These are phyloP conservation scores for Campopleginae sp. DNA, from an alignment of 2,888 invertebrate genomes.

Conservation along the genomic window DNA sequence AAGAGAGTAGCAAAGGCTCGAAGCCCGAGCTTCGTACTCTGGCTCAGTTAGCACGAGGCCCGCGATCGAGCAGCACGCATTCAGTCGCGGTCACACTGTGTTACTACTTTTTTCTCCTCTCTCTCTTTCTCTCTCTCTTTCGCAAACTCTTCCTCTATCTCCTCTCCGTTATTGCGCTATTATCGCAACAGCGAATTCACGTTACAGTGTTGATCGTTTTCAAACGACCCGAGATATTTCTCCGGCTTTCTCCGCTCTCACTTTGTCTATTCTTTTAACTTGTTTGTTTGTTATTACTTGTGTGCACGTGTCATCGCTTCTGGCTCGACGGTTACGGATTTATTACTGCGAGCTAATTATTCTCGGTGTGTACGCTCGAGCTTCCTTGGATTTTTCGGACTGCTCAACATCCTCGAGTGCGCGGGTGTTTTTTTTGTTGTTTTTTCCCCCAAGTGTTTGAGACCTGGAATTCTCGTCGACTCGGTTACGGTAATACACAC, in stretches of 20 bases:
- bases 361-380: not conserved
- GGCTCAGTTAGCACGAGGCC: constrained; percentile 82
- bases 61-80: constrained; percentile 79
- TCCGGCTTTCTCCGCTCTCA: not conserved
- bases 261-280: not conserved
- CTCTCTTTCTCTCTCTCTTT: constrained; percentile 22
- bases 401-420: not conserved
- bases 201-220: constrained; percentile 1
- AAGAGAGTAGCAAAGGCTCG: constrained; percentile 66
- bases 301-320: constrained; percentile 43
- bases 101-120: constrained; percentile 27
- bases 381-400: constrained; percentile 8
- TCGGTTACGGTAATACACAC: constrained; percentile 36
- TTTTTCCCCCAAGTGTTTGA: not conserved
- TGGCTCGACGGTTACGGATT: not conserved
- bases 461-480: constrained; percentile 11
- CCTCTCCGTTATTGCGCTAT: constrained; percentile 12
- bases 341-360: not conserved
- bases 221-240: constrained; percentile 8
- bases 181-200: constrained; percentile 15
- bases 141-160: constrained; percentile 7
- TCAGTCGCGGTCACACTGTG: constrained; percentile 47
- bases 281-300: not conserved
- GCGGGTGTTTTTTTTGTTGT: constrained; percentile 17
- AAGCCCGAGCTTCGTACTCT: constrained; percentile 66